Conservation (phyloP, 2,888 invertebrate genomes). For the Zelleria hepariella region DNA sequence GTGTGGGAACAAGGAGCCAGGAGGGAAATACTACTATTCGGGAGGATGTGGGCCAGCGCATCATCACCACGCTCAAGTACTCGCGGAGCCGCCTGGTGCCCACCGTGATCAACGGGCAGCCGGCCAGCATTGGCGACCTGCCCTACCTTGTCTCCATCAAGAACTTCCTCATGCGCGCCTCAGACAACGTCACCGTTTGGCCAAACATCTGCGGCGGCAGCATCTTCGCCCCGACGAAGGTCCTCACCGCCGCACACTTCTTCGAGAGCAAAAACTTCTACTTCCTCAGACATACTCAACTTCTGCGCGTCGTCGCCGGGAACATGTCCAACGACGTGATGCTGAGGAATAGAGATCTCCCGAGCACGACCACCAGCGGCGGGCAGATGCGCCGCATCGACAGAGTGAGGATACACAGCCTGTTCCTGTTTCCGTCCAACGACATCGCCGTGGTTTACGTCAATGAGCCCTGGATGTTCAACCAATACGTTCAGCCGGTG, state of each 20-base stretch:
- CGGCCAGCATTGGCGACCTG: slow-evolving; percentile 25
- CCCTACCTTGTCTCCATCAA: slow-evolving; percentile 43
- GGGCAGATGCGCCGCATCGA: slow-evolving; percentile 25
- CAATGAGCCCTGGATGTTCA: slow-evolving; percentile 24
- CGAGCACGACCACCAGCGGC: slow-evolving; percentile 2
- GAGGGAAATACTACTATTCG: no score
- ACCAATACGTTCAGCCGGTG: slow-evolving; percentile 22
- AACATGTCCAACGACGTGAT: slow-evolving; percentile 20
- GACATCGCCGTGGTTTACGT: slow-evolving; percentile 38
- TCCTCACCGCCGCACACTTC: slow-evolving; percentile 51
- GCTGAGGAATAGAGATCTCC: neutral
- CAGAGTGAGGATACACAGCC: slow-evolving; percentile 17
- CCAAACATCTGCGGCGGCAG: slow-evolving; percentile 43
- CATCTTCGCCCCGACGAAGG: slow-evolving; percentile 30
- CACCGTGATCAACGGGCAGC: slow-evolving; percentile 33
- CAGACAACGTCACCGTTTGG: slow-evolving; percentile 24
- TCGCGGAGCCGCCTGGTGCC: slow-evolving; percentile 29
- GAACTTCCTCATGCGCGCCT: slow-evolving; percentile 3
- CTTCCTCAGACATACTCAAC: slow-evolving; percentile 20
- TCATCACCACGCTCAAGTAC: slow-evolving; percentile 41
- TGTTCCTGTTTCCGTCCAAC: slow-evolving; percentile 26
- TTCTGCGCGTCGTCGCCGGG: slow-evolving; percentile 37
- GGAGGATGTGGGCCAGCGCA: slow-evolving; percentile 19
- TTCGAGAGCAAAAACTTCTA: slow-evolving; percentile 39
- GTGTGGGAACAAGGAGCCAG: no score